Conservation (phyloP, 1,140 invertebrate genomes). For the Chlorops oryzae region DNA sequence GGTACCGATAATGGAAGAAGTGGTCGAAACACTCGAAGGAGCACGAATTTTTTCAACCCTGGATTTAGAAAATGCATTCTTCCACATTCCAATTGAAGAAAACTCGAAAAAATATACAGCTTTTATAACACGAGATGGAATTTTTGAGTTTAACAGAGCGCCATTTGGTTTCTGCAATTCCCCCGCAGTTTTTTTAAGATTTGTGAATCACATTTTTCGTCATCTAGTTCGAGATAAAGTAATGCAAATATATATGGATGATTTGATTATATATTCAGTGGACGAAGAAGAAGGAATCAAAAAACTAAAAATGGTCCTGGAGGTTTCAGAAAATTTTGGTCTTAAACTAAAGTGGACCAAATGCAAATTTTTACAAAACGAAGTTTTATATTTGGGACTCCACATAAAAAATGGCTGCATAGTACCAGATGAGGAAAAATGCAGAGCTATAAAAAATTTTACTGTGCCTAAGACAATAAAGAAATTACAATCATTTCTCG, state of each 20-base stretch:
- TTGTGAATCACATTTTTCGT: constrained; percentile 8
- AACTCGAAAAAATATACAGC: constrained; percentile 22
- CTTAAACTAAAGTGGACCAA: constrained; percentile 16
- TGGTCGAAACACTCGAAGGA: constrained; percentile 15
- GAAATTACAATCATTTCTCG: constrained; percentile 5
- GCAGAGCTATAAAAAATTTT: constrained; percentile 28
- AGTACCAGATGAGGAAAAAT: too few species aligned
- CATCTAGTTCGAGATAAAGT: constrained; percentile 3
- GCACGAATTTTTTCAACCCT: constrained; percentile 22
- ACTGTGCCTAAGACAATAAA: constrained; percentile 12
- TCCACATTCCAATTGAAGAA: constrained; percentile 28
- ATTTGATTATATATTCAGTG: constrained; percentile 13
- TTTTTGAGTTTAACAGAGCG: constrained; percentile 15
- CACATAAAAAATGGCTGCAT: too few species aligned
- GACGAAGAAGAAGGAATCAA: constrained; percentile 5
- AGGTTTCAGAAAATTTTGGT: constrained; percentile 6
- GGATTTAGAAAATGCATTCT: constrained; percentile 33
- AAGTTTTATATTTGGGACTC: too few species aligned
- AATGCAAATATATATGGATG: constrained; percentile 19
- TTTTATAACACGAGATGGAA: constrained; percentile 6
- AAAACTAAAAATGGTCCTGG: constrained; percentile 10
- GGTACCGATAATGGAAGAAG: constrained; percentile 21
- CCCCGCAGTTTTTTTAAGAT: neutral
- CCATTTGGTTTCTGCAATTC: constrained; percentile 11
- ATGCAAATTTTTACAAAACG: constrained; percentile 25